Base-by-base conservation (phyloP, 2,797 vertebrate species). In the Myotis pilosus region DNA sequence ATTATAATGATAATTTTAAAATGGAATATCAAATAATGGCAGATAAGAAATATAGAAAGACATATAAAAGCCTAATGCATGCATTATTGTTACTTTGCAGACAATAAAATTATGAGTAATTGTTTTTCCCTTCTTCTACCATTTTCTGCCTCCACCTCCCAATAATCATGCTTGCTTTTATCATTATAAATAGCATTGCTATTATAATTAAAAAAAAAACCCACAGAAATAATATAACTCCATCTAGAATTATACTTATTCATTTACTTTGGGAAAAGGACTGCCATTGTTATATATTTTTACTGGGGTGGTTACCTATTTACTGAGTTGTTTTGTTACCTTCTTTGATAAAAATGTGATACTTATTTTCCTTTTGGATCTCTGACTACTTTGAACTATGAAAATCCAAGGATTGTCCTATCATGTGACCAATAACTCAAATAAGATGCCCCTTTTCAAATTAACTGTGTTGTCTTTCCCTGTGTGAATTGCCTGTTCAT, bases 1-100 rank as follows among this genome's bases (percentile, higher is more conserved):
- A 80, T 82, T 93, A 8, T n/a, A 92, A 89, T 74, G 44, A 91
- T 92, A 71, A 90, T 87, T 82, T 94, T 20, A 72, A 96, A 93
- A 69, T 89, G 49, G 17, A 85, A 69, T 87, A 47, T 69, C 25
- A 95, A 89, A 84, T 95, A 71, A 6, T 20, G 30, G 25, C 60
- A 84, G 30, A 84, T 11, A 74, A 92, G 90, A 82, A 81, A 89
- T 33, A 68, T 4, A 60, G 8, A 89, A 64, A 76, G 5, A 53
- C 53, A 11, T 23, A 55, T 33, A 88, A 86, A 94, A 87, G 3
- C 9, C 6, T 86, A 83, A 55, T 81, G 9, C 3, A 23, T 75
- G 1, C 4, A 60, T 92, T 92, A 62, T 83, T 80, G 12, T 86
- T 95, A 74, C 85, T 94, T 83, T 28, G 38, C 19, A 5, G 22